Conservation (phyloP, 2,113 vertebrate species). For the Chitala chitala region DNA sequence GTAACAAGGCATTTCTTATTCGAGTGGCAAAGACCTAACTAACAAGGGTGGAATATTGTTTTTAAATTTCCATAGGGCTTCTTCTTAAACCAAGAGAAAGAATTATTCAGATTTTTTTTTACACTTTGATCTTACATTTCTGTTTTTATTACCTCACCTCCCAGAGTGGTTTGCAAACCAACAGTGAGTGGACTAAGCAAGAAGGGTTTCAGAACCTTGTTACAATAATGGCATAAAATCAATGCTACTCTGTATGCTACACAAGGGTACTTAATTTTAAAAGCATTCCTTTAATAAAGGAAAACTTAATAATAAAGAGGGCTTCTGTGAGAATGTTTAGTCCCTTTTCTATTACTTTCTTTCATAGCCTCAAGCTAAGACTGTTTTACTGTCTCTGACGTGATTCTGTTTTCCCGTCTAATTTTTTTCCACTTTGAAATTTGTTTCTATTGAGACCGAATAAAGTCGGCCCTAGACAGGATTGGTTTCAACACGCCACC, state of each 20-base stretch:
- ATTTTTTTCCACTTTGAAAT: background rate
- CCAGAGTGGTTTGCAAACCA: slow-evolving; percentile 24
- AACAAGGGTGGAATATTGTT: slow-evolving; percentile 32
- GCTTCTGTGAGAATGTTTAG: slow-evolving; percentile 37
- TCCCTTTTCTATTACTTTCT: slow-evolving; percentile 19
- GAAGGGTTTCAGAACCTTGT: slow-evolving; percentile 29
- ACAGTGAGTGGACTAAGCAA: slow-evolving; percentile 13
- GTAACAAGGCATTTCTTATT: slow-evolving; percentile 30
- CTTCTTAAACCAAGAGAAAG: slow-evolving; percentile 20
- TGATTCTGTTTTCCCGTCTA: slow-evolving; percentile 8
- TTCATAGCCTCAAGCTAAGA: slow-evolving; percentile 34
- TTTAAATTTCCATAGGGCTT: slow-evolving; percentile 20
- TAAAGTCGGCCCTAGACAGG: background rate
- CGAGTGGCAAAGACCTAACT: slow-evolving; percentile 29
- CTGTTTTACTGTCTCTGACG: slow-evolving; percentile 34
- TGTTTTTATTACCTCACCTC: slow-evolving; percentile 12
- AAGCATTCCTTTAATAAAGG: slow-evolving; percentile 23
- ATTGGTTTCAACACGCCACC: slow-evolving; percentile 1
- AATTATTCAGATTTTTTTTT: slow-evolving; percentile 33
- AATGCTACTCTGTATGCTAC: slow-evolving; percentile 30
- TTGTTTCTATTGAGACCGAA: slow-evolving; percentile 13
- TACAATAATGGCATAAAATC: slow-evolving; percentile 35
- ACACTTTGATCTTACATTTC: slow-evolving; percentile 29
- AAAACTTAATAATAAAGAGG: slow-evolving; percentile 33
- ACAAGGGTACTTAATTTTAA: slow-evolving; percentile 27